Base-by-base conservation (phyloP, 2,888 invertebrate species). In the Lasius fuliginosus region DNA sequence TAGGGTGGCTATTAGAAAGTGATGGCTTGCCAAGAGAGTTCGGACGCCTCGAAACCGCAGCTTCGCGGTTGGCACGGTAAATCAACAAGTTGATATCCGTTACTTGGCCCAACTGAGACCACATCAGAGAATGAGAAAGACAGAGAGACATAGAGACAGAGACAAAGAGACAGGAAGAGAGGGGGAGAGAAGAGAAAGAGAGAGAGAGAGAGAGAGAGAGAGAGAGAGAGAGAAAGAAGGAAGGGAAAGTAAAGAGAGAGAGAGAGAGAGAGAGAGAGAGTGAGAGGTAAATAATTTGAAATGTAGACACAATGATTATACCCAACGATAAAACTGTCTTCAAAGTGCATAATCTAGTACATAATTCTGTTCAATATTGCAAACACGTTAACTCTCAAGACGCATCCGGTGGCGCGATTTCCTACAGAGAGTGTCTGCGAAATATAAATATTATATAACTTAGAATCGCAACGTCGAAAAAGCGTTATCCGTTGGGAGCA, bases 81-180 rank as follows among this genome's bases (percentile, higher is more conserved):
- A 94, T 94, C 93, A 94, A 94, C 94, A 94, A 94, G 94, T 93
- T 94, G 94, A 94, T 93, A 93, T 93, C 91, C 90, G 91, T 91
- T 91, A 90, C 88, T 89, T 87, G 83, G 84, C 82, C 74, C 85
- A 75, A 82, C 88, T 69, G 84, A 87, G 85, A 85, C 84, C 86
- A 69, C 87, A 86, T 77, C 82, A 74, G 79, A 79, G 74, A 73
- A 71, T 84, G 77, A 75, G 83, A 62, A 82, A 33, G 58, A 46
- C 46, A 67, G 58, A 27, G 46, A 33, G 58, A 79, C 12, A 30
- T 27, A 42, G 18, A 33, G 33, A 62, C 8, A 23, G n/a, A 33
- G 33, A 36, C 4, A 4, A 62, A 12, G 18, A 46, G 33, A 4
- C 23, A 56, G 56, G 11, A 71, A 27, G 12, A 77, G 1, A n/a